Conservation (phyloP, 2,888 invertebrate species). For the Vanessa cardui region DNA sequence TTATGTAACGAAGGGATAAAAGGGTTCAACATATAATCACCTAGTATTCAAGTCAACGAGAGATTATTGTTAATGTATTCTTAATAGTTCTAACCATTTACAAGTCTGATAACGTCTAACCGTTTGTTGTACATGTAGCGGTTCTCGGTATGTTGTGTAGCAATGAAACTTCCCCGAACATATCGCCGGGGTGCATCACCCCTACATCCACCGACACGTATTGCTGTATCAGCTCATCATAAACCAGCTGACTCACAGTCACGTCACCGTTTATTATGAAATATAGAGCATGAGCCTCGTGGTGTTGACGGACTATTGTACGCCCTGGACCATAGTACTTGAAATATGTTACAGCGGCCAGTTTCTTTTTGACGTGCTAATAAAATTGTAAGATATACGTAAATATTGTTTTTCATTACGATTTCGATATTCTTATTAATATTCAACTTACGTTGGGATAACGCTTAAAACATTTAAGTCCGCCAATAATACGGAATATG, state of each 20-base stretch:
- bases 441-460: constrained; percentile 80
- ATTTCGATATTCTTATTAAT: background rate
- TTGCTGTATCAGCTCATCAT: constrained; percentile 77
- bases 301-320: constrained; percentile 84
- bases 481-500: constrained; percentile 82
- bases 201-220: constrained; percentile 75
- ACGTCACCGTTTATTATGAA: constrained; percentile 85
- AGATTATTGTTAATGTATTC: no score
- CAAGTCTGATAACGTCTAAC: constrained; percentile 54
- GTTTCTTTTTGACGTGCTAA: constrained; percentile 82
- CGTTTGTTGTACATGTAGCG: constrained; percentile 82
- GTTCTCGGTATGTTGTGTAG: constrained; percentile 84
- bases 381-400: background rate
- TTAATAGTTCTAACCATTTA: no score
- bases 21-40: no score
- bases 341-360: constrained; percentile 85
- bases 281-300: constrained; percentile 83
- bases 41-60: no score
- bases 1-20: no score
- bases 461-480: constrained; percentile 83
- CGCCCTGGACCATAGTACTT: constrained; percentile 83
- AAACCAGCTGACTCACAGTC: constrained; percentile 73
- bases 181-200: constrained; percentile 80
- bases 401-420: background rate
- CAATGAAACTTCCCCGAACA: constrained; percentile 86